These are phyloP conservation scores for Anhinga anhinga DNA, from an alignment of 2,113 vertebrate genomes.

Conservation along the genomic window DNA sequence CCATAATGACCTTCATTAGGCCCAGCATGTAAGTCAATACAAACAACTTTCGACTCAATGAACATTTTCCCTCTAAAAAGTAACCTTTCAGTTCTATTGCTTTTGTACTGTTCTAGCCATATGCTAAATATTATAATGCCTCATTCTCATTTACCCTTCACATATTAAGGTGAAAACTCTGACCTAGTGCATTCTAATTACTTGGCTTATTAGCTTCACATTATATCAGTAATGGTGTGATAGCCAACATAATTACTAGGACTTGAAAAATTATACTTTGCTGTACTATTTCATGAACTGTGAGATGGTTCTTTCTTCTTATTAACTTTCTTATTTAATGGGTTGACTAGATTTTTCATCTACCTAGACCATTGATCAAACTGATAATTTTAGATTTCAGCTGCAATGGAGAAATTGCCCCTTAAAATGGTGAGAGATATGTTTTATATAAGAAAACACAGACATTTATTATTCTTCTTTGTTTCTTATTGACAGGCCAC, in stretches of 20 bases:
- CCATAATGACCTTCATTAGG: slow-evolving; percentile 6
- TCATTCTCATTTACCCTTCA: slow-evolving; percentile 72
- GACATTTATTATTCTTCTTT: not conserved
- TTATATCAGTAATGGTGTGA: slow-evolving; percentile 74
- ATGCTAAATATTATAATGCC: slow-evolving; percentile 56
- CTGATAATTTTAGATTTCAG: slow-evolving; percentile 30
- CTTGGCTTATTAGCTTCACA: slow-evolving; percentile 78
- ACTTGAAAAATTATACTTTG: slow-evolving; percentile 74
- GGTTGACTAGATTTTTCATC: slow-evolving; percentile 27
- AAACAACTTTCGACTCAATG: not conserved
- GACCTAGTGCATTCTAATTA: slow-evolving; percentile 77
- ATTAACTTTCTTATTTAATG: slow-evolving; percentile 60
- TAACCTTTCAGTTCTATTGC: not conserved
- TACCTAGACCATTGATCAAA: slow-evolving; percentile 60
- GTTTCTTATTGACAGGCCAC: not conserved
- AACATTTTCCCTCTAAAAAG: not conserved
- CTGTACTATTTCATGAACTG: slow-evolving; percentile 67
- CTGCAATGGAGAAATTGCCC: not conserved
- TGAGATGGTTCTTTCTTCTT: slow-evolving; percentile 30
- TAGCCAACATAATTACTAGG: slow-evolving; percentile 69
- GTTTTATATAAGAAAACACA: not conserved
- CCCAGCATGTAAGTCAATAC: not conserved
- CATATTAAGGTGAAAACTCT: slow-evolving; percentile 73
- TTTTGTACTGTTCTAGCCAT: not conserved
- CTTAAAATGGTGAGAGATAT: not conserved